Base-by-base conservation (phyloP, 1,140 invertebrate species). In the Paralvinella palmiformis region DNA sequence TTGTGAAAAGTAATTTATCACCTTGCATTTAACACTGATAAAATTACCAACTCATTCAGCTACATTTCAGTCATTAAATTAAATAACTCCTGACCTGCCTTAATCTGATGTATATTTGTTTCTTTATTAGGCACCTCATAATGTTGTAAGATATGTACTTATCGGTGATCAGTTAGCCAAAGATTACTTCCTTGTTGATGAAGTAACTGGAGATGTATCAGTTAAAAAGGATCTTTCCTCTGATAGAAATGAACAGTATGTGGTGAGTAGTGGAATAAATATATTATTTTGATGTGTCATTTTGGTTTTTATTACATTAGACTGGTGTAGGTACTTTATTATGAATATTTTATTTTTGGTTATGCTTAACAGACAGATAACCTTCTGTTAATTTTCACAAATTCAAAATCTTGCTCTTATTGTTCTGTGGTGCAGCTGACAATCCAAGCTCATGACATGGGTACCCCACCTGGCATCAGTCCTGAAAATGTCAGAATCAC, bases 121-220 rank as follows among this genome's bases (percentile, higher is more conserved):
- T 61, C 2, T 63, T 3, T 53, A 50, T 65, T 68, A 72, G 71
- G 61, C 66, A 15, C 73, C 73, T 48, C 63, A 70, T 64, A 71
- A 72, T 55, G 41, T 24, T 32, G 65, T 72, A 24, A 44, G 62
- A 10, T 75, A 71, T 57, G 45, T 27, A 4, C 57, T 73, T 22
- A 50, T 63, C 31, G 69, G 68, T 15, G 67, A 68, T 55, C 20
- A 37, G 3, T 20, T 65, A 35, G 68, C 64, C 20, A 60, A 53
- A 44, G 41, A 65, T 10, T 72, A 68, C 57, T 73, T 74, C 61
- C 59, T 69, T 35, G 63, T 74, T n/a, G 45, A 63, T 24, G 36
- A 31, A 15, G 17, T 45, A 4, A 64, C 67, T 48, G 71, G 72
- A 4, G 62, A 69, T 24, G 55, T 74, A 7, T 69, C 62, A 7